These are phyloP conservation scores for Neomonachus schauinslandi DNA, from an alignment of 2,113 vertebrate species.

Conservation along the genomic window DNA sequence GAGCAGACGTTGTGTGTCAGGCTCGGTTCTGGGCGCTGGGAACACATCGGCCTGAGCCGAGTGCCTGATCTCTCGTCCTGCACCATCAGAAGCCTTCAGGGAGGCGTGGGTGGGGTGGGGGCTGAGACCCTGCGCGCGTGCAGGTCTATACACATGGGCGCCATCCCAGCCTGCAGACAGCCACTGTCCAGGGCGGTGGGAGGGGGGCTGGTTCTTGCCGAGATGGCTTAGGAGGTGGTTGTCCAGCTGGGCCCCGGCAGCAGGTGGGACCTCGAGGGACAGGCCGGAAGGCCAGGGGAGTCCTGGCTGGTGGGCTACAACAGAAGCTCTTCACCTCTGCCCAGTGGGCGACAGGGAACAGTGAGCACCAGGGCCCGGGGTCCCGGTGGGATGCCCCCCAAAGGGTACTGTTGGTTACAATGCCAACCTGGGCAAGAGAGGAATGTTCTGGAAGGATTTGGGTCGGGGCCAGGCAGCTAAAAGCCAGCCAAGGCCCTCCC, in stretches of 20 bases:
- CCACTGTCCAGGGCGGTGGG: no score
- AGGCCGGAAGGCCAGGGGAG: neutral
- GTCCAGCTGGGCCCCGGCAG: neutral
- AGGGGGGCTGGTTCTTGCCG: neutral
- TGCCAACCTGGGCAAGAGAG: neutral
- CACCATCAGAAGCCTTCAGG: neutral
- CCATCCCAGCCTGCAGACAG: fast-evolving
- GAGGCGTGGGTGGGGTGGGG: fast-evolving
- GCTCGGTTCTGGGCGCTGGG: neutral
- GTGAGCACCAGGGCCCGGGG: fast-evolving
- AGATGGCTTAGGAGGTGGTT: neutral
- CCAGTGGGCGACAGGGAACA: neutral
- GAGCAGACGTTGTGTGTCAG: neutral
- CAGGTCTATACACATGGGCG: fast-evolving
- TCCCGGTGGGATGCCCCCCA: neutral
- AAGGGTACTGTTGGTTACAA: neutral
- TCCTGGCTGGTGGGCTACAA: fast-evolving
- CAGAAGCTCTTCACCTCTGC: neutral
- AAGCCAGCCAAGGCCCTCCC: neutral
- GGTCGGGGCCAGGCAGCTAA: neutral
- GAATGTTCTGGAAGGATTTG: neutral
- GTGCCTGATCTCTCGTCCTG: no score
- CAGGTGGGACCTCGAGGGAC: neutral
- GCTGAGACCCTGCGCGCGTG: fast-evolving
- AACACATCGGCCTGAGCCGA: neutral